A percentile compares a stretch with the other conserved stretches of the same genome.
phyloP scores from a whole-genome alignment of 1,140 invertebrate species.

The Brachionus plicatilis region DNA sequence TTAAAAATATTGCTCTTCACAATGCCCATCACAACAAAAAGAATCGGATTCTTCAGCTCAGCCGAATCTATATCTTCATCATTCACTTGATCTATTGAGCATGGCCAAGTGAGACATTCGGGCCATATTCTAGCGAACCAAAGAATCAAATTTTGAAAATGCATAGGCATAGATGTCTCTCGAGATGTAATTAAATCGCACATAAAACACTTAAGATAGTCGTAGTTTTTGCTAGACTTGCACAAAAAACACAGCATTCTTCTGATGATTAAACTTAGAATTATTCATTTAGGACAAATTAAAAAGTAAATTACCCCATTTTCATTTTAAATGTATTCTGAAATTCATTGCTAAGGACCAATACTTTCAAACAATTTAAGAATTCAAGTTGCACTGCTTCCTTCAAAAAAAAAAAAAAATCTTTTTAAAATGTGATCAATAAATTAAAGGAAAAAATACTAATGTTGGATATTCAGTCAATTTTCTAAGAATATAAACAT shows the following conservation, averaged over 20 bases:
- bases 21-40: constrained; percentile 1
- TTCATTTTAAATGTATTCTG: constrained; percentile 1
- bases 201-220: constrained; percentile 11
- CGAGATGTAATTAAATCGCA: background rate
- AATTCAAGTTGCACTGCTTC: background rate
- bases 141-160: constrained; percentile 17
- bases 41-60: constrained; percentile 3
- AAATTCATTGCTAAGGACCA: constrained; percentile 7
- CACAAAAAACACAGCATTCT: constrained; percentile 21
- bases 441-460: background rate
- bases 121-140: constrained; percentile 29
- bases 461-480: background rate
- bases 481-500: constrained; percentile 32
- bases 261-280: background rate
- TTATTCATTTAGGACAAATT: background rate
- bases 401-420: background rate
- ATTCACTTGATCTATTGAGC: background rate
- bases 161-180: background rate
- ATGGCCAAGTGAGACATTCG: constrained; percentile 28
- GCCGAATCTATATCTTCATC: background rate
- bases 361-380: background rate
- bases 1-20: background rate
- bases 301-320: constrained; percentile 11
- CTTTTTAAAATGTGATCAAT: no score
- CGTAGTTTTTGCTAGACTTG: background rate